phyloP scores from a whole-genome alignment of 2,888 invertebrate species.

The Chymomyza fuscimana region DNA sequence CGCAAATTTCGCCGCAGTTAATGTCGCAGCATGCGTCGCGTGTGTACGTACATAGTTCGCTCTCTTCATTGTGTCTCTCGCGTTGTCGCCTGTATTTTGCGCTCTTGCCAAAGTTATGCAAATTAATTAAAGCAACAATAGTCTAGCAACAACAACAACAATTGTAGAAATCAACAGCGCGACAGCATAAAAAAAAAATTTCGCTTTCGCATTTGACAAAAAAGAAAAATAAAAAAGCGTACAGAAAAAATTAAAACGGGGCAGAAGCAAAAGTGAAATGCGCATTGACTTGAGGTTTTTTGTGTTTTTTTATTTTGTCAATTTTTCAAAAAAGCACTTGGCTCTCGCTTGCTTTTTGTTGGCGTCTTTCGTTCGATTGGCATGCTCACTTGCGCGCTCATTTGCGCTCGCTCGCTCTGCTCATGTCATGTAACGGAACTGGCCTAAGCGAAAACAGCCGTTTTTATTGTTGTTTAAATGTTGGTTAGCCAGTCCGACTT shows the following conservation, averaged over 20 bases:
- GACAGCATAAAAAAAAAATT: conserved; percentile 48
- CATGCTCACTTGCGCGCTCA: conserved; percentile 18
- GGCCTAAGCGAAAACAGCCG: conserved; percentile 3
- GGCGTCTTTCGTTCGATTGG: conserved; percentile 22
- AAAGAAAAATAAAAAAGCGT: conserved; percentile 27
- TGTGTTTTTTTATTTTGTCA: conserved; percentile 41
- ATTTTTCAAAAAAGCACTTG: conserved; percentile 60
- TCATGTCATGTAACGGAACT: conserved; percentile 8
- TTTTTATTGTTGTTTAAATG: neutral
- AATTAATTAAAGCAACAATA: conserved; percentile 53
- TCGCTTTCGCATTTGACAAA: conserved; percentile 59
- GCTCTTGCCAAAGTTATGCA: conserved; percentile 55
- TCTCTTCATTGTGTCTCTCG: neutral
- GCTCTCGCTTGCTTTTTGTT: conserved; percentile 39
- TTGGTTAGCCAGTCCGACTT: conserved; percentile 2
- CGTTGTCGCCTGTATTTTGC: neutral
- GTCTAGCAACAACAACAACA: conserved; percentile 26
- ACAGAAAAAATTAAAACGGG: conserved; percentile 25
- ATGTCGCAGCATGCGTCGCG: conserved; percentile 5
- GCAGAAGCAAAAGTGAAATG: conserved; percentile 64
- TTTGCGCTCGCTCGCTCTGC: conserved; percentile 30
- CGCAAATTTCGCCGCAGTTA: conserved; percentile 10
- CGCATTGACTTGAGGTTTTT: conserved; percentile 57
- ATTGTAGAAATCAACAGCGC: conserved; percentile 45
- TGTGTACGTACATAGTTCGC: neutral